phyloP scores from a whole-genome alignment of 2,888 invertebrate genomes.

The Trichogramma evanescens region DNA sequence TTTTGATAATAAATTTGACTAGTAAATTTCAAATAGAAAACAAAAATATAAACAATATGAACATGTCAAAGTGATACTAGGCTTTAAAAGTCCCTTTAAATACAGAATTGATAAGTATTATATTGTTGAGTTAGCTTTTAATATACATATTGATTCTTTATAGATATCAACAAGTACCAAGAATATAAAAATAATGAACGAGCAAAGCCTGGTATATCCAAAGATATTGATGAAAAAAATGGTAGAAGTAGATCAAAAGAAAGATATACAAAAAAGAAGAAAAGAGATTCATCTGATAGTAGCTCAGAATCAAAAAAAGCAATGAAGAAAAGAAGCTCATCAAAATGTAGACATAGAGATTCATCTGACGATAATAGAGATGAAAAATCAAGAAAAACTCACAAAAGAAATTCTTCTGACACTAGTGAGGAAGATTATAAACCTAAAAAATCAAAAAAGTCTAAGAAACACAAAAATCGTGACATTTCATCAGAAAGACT shows the following conservation, averaged over 20 bases:
- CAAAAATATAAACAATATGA: no score
- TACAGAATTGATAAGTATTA: slow-evolving; percentile 1
- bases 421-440: slow-evolving; percentile 28
- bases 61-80: background rate
- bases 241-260: slow-evolving; percentile 22
- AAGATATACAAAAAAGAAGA: no score
- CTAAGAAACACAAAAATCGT: slow-evolving; percentile 40
- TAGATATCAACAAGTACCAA: slow-evolving; percentile 67
- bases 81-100: slow-evolving; percentile 31
- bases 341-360: slow-evolving; percentile 24
- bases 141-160: slow-evolving; percentile 38
- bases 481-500: slow-evolving; percentile 45
- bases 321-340: slow-evolving; percentile 23
- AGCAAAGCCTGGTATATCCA: slow-evolving; percentile 13
- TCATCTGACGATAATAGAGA: slow-evolving; percentile 28
- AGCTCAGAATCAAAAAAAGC: slow-evolving; percentile 27
- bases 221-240: slow-evolving; percentile 28
- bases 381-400: slow-evolving; percentile 24
- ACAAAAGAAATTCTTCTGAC: slow-evolving; percentile 27
- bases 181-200: slow-evolving; percentile 56
- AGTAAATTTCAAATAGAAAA: background rate
- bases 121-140: slow-evolving; percentile 33
- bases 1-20: slow-evolving; percentile 2
- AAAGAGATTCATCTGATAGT: slow-evolving; percentile 22
- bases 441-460: slow-evolving; percentile 41